Evolutionary conservation across 2,888 invertebrate genomes (phyloP), one percentile per base, ranked within the genome.

Genomic region (Trachelus troglodyta): DNA sequence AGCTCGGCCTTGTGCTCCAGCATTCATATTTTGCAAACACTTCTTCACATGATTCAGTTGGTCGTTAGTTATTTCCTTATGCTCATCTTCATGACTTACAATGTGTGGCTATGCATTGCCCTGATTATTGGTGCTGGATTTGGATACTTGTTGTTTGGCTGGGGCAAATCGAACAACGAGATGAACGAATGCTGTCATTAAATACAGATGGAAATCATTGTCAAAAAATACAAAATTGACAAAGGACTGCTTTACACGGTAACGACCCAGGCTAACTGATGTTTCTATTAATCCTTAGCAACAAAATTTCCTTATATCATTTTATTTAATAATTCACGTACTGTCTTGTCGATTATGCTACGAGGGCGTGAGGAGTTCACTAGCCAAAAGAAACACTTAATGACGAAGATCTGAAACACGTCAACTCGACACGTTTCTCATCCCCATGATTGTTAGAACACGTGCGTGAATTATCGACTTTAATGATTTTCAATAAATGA

Each of bases 1-100:
- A 56, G 56, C 9, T 56, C 56, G 9, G 75, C 81, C 12, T 84
- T 91, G 0, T 86, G 89, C 40, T 90, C 90, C n/a, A 78, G 79
- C 23, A 75, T 89, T 0, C 91, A 91, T 75, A 9, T 86, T 1
- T 74, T 87, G 1, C 91, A 91, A 83, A 89, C 90, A 31, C 1
- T 88, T 35, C 76, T 90, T 15, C 89, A 91, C 4, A 86, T 86
- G 33, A 33, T 89, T 3, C 91, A 94, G 87, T 90, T 94, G 73
- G 88, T 93, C 35, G 84, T 94, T 75, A 92, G 93, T 77, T 94
- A 94, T 86, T 92, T 93, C 79, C 91, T 94, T 23, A 94, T 94
- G 94, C 90, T 94, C 80, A 93, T 94, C 77, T 94, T 94, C 84
- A 94, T 94, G 94, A 94, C 94, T 1, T 94, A 93, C 91, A 94